Evolutionary conservation across 2,797 vertebrate species (phyloP).

Genomic region (Pteropus rufus): DNA sequence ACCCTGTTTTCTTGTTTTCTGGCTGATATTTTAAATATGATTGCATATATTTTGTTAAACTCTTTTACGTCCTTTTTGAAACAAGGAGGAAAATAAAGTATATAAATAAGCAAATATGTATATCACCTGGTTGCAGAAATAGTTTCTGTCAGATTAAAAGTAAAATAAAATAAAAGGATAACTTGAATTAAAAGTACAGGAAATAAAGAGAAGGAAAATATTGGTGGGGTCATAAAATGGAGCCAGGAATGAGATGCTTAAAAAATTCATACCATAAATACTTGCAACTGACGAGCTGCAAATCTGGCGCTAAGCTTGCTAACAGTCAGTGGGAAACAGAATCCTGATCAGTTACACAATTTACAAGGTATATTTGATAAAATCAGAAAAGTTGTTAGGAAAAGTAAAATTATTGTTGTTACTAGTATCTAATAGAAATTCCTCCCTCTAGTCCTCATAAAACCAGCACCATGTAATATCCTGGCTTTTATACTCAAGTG

Average conservation of each 20-base stretch:
- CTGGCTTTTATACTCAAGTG: constrained; percentile 37
- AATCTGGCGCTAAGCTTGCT: constrained; percentile 17
- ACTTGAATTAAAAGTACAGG: background rate
- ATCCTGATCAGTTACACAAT: constrained; percentile 41
- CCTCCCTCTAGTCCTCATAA: constrained; percentile 64
- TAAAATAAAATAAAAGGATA: background rate
- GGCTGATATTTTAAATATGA: background rate
- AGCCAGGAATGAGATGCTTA: background rate
- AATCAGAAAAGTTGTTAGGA: constrained; percentile 61
- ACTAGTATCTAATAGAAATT: constrained; percentile 56
- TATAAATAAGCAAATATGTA: background rate
- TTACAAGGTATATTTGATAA: constrained; percentile 59
- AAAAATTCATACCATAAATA: background rate
- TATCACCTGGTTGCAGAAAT: background rate
- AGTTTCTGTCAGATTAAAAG: background rate
- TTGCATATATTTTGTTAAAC: background rate
- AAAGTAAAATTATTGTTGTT: constrained; percentile 68
- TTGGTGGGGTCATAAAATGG: background rate
- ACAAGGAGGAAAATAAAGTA: background rate
- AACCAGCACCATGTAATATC: constrained; percentile 62
- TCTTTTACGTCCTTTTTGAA: background rate
- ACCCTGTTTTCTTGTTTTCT: background rate
- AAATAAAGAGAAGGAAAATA: background rate
- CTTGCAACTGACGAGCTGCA: background rate
- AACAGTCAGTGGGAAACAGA: constrained; percentile 33